Evolutionary conservation across 2,888 invertebrate species (phyloP).

Genomic region (Oscheius onirici): DNA sequence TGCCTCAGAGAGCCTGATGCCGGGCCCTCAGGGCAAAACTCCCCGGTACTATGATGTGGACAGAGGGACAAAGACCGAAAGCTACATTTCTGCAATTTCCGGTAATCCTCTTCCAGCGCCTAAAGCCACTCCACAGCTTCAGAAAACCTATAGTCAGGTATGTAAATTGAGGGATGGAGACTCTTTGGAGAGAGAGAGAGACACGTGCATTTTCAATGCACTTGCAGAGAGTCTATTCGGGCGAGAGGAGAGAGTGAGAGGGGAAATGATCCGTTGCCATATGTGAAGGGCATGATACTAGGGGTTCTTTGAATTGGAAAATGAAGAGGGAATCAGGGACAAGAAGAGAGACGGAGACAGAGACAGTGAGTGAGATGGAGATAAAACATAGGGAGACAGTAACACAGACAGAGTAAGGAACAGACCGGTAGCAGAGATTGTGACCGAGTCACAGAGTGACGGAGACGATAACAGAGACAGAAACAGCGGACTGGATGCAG

Average conservation of each 20-base stretch:
- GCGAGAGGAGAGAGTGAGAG: background rate
- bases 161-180: no score
- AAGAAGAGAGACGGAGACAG: background rate
- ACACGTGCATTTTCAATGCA: conserved; percentile 23
- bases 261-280: conserved; percentile 2
- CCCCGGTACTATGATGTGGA: conserved; percentile 59
- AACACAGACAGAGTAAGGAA: background rate
- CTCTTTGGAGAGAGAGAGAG: background rate
- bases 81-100: conserved; percentile 64
- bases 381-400: background rate
- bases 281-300: background rate
- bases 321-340: background rate
- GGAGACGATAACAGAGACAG: background rate
- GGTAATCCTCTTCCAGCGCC: conserved; percentile 55
- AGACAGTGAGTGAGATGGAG: background rate
- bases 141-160: no score
- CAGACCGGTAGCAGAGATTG: background rate
- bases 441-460: background rate
- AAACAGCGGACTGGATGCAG: background rate
- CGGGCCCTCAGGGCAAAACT: conserved; percentile 58
- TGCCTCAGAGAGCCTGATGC: conserved; percentile 48
- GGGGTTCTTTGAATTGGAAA: background rate
- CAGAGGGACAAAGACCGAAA: conserved; percentile 66
- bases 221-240: background rate
- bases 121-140: background rate